Conservation (phyloP, 2,888 invertebrate genomes). For the Laothoe populi region DNA sequence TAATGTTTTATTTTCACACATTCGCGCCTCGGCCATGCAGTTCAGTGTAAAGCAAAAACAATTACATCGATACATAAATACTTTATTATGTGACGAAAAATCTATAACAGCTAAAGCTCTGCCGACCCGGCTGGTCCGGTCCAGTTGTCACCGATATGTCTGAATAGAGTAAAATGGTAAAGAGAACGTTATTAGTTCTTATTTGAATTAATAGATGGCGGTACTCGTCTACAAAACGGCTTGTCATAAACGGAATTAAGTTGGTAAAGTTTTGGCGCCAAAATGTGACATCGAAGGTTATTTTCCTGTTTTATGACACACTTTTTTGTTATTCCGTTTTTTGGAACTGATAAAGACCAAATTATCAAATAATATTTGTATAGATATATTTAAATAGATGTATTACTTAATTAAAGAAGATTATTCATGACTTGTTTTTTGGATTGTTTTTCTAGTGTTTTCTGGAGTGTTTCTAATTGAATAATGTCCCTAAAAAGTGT, state of each 20-base stretch:
- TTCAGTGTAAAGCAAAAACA: too few species aligned
- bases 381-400: too few species aligned
- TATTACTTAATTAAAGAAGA: too few species aligned
- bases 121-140: background rate
- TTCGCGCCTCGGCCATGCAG: too few species aligned
- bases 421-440: too few species aligned
- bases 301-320: background rate
- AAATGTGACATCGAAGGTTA: background rate
- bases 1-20: too few species aligned
- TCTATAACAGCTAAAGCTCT: too few species aligned
- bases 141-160: background rate
- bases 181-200: background rate
- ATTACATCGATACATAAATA: too few species aligned
- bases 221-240: background rate
- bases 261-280: conserved; percentile 11
- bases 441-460: too few species aligned
- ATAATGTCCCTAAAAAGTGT: too few species aligned
- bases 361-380: background rate
- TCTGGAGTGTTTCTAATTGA: too few species aligned
- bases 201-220: conserved; percentile 12
- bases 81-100: too few species aligned
- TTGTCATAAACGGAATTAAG: background rate
- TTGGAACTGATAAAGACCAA: background rate
- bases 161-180: background rate
- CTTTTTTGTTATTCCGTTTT: background rate